These are phyloP conservation scores for Rhabditoides inermis DNA, from an alignment of 2,888 invertebrate species.

Conservation along the genomic window DNA sequence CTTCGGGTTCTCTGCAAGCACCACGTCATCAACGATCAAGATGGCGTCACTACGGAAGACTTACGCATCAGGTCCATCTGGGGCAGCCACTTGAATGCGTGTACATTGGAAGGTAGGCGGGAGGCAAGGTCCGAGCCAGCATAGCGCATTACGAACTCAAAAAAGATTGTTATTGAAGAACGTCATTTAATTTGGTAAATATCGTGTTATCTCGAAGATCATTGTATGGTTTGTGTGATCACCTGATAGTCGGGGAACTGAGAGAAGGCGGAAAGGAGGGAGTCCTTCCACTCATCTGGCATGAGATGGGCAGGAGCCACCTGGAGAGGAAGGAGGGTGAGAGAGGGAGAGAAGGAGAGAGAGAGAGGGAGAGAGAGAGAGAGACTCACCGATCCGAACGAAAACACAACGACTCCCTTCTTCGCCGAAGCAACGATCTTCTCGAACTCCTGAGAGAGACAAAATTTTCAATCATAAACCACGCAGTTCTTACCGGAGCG, in stretches of 20 bases:
- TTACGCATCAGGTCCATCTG: conserved; percentile 24
- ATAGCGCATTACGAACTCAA: neutral
- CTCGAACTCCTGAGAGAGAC: conserved; percentile 16
- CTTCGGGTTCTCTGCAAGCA: conserved; percentile 63
- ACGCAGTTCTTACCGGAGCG: conserved; percentile 7
- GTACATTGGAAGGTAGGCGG: conserved; percentile 1
- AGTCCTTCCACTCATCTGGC: conserved; percentile 21
- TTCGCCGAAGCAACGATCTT: conserved; percentile 18
- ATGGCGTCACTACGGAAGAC: no score
- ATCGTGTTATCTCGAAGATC: conserved; percentile 12
- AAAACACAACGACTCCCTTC: conserved; percentile 31
- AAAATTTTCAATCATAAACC: neutral
- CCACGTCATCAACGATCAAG: neutral
- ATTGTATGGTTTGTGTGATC: conserved; percentile 20
- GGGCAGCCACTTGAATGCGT: conserved; percentile 5
- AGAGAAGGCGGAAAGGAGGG: conserved; percentile 13
- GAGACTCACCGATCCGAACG: conserved; percentile 38
- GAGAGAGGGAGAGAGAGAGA: no score
- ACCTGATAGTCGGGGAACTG: conserved; percentile 30
- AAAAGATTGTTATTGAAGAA: no score
- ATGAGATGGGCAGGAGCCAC: conserved; percentile 22
- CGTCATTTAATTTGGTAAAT: neutral
- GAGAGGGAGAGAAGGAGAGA: no score
- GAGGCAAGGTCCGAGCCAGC: no score
- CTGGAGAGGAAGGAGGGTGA: no score